These are phyloP conservation scores for Solea solea DNA, from an alignment of 2,113 vertebrate genomes.

Conservation along the genomic window DNA sequence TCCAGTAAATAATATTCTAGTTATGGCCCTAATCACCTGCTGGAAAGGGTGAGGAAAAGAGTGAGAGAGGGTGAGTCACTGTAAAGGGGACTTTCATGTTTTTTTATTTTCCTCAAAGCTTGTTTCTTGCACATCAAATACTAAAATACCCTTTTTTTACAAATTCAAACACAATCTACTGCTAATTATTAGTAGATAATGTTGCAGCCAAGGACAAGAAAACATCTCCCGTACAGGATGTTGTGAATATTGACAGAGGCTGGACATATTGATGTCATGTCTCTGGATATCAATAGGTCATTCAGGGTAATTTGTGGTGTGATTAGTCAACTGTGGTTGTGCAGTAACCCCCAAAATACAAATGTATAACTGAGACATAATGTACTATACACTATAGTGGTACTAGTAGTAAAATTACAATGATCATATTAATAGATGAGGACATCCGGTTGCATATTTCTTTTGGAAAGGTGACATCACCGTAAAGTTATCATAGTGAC, in stretches of 20 bases:
- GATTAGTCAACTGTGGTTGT: constrained; percentile 42
- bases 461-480: constrained; percentile 41
- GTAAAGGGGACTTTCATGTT: not conserved
- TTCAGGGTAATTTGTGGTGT: constrained; percentile 52
- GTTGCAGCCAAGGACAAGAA: constrained; percentile 9
- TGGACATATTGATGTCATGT: constrained; percentile 45
- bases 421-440: constrained; percentile 1
- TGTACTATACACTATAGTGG: not conserved
- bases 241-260: constrained; percentile 31
- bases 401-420: not conserved
- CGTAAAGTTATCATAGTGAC: constrained; percentile 44
- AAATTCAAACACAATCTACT: constrained; percentile 20
- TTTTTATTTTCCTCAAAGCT: no score
- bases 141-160: no score
- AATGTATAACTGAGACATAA: no score
- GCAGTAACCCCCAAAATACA: not conserved
- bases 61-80: not conserved
- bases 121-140: no score
- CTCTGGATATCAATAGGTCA: constrained; percentile 53
- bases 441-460: constrained; percentile 9
- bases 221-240: not conserved
- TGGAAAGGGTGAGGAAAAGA: constrained; percentile 30
- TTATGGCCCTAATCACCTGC: constrained; percentile 78
- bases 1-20: constrained; percentile 87
- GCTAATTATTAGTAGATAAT: constrained; percentile 12